These are phyloP conservation scores for Prosapia bicincta DNA, from an alignment of 2,888 invertebrate species.

Conservation along the genomic window DNA sequence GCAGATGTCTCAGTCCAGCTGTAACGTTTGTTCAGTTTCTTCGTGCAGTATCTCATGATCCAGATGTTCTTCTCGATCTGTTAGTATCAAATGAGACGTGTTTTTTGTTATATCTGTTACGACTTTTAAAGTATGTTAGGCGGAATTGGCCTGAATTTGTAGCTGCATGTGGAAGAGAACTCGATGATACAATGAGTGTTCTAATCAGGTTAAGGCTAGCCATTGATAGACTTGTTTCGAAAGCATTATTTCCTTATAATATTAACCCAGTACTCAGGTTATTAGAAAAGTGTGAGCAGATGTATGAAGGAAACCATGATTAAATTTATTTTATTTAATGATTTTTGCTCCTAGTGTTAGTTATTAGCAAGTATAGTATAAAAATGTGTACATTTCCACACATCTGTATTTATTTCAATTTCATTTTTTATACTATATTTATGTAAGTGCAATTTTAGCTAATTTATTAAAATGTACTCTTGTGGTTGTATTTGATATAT, in stretches of 20 bases:
- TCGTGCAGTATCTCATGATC: slow-evolving; percentile 63
- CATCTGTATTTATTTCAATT: background rate
- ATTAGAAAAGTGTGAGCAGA: slow-evolving; percentile 77
- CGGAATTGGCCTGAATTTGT: slow-evolving; percentile 82
- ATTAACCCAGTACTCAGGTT: slow-evolving; percentile 82
- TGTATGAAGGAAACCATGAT: slow-evolving; percentile 76
- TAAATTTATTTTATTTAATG: slow-evolving; percentile 45
- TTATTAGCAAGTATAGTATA: background rate
- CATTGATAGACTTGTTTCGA: slow-evolving; percentile 77
- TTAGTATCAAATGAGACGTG: slow-evolving; percentile 89
- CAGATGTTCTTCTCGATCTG: slow-evolving; percentile 63
- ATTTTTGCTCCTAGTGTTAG: background rate
- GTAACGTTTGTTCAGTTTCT: slow-evolving; percentile 85
- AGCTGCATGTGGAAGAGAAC: slow-evolving; percentile 65
- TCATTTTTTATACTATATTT: background rate
- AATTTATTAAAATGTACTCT: background rate
- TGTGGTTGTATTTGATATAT: background rate
- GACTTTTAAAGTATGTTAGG: slow-evolving; percentile 79
- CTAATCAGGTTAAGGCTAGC: slow-evolving; percentile 73
- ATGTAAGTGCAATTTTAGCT: slow-evolving; percentile 1
- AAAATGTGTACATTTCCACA: background rate
- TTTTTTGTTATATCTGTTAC: slow-evolving; percentile 76
- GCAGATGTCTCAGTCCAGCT: slow-evolving; percentile 79
- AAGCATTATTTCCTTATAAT: slow-evolving; percentile 84
- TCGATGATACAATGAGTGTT: slow-evolving; percentile 82